phyloP scores from a whole-genome alignment of 2,113 vertebrate species.

The Hypocryptadius cinnamomeus region DNA sequence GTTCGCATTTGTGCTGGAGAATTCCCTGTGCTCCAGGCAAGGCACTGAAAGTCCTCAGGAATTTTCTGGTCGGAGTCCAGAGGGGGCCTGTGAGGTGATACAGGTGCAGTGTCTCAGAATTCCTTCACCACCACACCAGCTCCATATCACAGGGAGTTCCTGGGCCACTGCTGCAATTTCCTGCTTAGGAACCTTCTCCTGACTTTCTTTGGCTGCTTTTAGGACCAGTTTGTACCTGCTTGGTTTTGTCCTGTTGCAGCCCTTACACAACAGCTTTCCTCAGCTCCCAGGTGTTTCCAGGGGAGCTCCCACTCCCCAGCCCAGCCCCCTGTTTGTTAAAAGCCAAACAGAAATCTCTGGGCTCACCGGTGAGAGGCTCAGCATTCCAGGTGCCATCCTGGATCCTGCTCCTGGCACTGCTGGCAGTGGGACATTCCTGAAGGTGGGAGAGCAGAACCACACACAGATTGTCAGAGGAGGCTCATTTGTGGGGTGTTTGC shows the following conservation, averaged over 20 bases:
- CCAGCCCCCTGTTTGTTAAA: background rate
- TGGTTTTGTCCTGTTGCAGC: background rate
- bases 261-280: background rate
- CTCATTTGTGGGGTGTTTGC: background rate
- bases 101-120: background rate
- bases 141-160: fast-evolving
- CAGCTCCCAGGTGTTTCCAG: background rate
- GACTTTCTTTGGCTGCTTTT: background rate
- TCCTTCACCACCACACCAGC: background rate
- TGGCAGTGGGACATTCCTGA: background rate
- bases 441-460: background rate
- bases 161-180: background rate
- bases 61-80: too few relatives aligned
- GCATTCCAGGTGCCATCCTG: background rate
- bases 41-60: too few relatives aligned
- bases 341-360: background rate
- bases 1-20: background rate
- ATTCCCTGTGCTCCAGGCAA: background rate
- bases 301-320: background rate
- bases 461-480: background rate
- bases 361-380: background rate
- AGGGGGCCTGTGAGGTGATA: background rate
- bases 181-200: background rate
- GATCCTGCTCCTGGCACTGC: background rate
- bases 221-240: background rate